Base-by-base conservation (phyloP, 2,888 invertebrate species). In the Ectobius pallidus region DNA sequence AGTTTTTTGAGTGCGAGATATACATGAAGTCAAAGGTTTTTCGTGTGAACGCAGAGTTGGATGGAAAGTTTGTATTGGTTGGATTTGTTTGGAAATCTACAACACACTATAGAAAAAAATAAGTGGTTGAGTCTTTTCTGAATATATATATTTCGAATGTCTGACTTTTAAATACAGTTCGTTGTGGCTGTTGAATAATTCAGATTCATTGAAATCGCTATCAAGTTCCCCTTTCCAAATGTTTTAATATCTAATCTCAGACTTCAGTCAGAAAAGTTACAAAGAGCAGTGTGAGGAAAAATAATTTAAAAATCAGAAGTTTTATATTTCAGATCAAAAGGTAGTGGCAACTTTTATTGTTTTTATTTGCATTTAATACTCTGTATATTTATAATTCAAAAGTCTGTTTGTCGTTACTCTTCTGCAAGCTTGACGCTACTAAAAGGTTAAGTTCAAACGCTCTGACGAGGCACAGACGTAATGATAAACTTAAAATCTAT, bases 51-150 rank as follows among this genome's bases (percentile, higher is more conserved):
- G 30, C 18, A 44, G 44, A 65, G 46, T 22, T 42, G 44, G 27
- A 65, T 25, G 25, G 27, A 27, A 65, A 65, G 65, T 65, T 65
- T 65, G 27, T 58, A 58, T 58, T 58, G 58, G 58, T 25, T 30
- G 27, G 27, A 25, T 30, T 58, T 30, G 7, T 58, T 58, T 30
- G 30, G 58, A 25, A n/a, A 58, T 58, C 58, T 30, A 6, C 16
- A 58, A n/a, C 25, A 46, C 20, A 46, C n/a, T 3, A 3, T 3
- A 16, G 16, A 20, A 20, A 49, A 14, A 49, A 3, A 3, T 27
- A 55, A 55, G 55, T 27, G 27, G 14, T 55, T 34, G 34, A 14
- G 11, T 55, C 55, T 55, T 55, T 55, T 52, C 27, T 27, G 11
- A 55, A 55, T 55, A 14, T 55, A 27, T 55, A 55, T 55, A 55